These are phyloP conservation scores for Myocastor coypus DNA, from an alignment of 2,113 vertebrate species.

Conservation along the genomic window DNA sequence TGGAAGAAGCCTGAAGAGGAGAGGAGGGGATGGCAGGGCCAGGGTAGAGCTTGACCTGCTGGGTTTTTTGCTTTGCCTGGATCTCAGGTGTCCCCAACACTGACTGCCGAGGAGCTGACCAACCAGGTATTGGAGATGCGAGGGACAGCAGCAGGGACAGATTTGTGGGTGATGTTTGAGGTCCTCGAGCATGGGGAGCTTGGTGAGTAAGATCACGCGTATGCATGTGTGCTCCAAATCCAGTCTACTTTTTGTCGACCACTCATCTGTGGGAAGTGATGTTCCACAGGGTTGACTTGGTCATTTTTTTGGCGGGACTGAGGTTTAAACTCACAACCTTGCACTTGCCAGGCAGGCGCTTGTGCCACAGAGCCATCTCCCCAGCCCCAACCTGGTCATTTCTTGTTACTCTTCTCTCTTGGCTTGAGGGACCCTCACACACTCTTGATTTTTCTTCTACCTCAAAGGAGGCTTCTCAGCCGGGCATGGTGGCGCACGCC, in stretches of 20 bases:
- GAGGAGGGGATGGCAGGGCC: not conserved
- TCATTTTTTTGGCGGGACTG: too few relatives aligned
- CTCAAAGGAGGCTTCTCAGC: not conserved
- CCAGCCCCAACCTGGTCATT: too few relatives aligned
- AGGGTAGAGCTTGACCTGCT: not conserved
- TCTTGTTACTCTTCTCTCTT: not conserved
- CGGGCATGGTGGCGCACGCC: too few relatives aligned
- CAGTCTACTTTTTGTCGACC: not conserved
- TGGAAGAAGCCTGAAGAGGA: not conserved
- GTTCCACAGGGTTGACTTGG: not conserved
- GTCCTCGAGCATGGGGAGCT: constrained; percentile 95
- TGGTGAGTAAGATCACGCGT: constrained; percentile 87
- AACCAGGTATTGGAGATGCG: constrained; percentile 98
- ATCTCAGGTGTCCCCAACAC: constrained; percentile 94
- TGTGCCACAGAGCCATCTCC: too few relatives aligned
- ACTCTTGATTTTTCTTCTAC: not conserved
- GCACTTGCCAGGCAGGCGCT: too few relatives aligned
- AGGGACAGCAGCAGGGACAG: constrained; percentile 91
- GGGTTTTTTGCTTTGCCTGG: not conserved
- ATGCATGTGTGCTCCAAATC: not conserved
- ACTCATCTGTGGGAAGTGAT: not conserved
- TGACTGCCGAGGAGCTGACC: constrained; percentile 97
- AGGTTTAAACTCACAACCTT: too few relatives aligned
- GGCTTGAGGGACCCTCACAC: not conserved
- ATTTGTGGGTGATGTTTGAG: constrained; percentile 97